Percentiles rank a stretch among this genome's conserved stretches.
Conservation (phyloP, 2,888 invertebrate species). For the Labia minor region DNA sequence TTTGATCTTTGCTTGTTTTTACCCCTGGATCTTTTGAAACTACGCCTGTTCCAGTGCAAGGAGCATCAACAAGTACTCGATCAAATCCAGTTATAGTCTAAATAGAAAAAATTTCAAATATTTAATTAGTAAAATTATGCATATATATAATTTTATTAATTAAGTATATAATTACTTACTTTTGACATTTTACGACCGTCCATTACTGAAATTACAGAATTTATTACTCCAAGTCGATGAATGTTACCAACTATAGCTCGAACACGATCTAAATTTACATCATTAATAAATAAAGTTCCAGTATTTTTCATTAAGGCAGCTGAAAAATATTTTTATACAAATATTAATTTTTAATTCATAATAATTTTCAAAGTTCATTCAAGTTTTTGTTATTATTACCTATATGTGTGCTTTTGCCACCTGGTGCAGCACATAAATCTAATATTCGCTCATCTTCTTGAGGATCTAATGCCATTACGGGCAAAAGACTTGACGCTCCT, state of each 20-base stretch:
- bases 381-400: slow-evolving; percentile 33
- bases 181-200: slow-evolving; percentile 78
- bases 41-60: slow-evolving; percentile 97
- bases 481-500: slow-evolving; percentile 91
- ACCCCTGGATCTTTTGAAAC: slow-evolving; percentile 95
- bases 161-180: slow-evolving; percentile 33
- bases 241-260: slow-evolving; percentile 93
- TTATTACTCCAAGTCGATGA: slow-evolving; percentile 90
- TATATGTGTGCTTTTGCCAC: slow-evolving; percentile 97
- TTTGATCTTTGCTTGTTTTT: slow-evolving; percentile 80
- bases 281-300: slow-evolving; percentile 91
- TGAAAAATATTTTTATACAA: slow-evolving; percentile 27
- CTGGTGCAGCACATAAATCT: slow-evolving; percentile 97
- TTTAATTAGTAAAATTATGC: background rate
- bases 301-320: slow-evolving; percentile 98
- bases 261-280: slow-evolving; percentile 77
- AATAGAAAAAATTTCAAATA: slow-evolving; percentile 21
- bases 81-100: slow-evolving; percentile 85
- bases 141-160: background rate
- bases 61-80: slow-evolving; percentile 90
- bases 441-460: slow-evolving; percentile 89
- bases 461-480: slow-evolving; percentile 95
- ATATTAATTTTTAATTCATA: background rate
- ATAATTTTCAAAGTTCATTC: background rate
- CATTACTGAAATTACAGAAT: slow-evolving; percentile 77